These are phyloP conservation scores for Amphiprion clarkii DNA, from an alignment of 2,797 vertebrate species.

Conservation along the genomic window DNA sequence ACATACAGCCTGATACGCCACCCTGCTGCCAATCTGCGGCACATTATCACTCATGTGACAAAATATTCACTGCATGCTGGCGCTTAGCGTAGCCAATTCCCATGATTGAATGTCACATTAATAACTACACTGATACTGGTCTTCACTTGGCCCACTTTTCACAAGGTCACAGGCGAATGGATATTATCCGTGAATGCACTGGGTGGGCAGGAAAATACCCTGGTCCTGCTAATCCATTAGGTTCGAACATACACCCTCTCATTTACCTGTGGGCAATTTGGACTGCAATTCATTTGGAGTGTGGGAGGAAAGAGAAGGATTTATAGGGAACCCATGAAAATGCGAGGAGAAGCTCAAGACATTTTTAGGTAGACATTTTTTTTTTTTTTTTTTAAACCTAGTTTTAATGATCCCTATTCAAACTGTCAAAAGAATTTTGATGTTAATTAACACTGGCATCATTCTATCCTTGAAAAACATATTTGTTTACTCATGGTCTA, in stretches of 20 bases:
- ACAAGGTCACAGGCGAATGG: slow-evolving; percentile 10
- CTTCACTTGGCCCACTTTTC: slow-evolving; percentile 34
- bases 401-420: slow-evolving; percentile 31
- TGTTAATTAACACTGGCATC: slow-evolving; percentile 41
- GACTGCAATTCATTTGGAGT: slow-evolving; percentile 22
- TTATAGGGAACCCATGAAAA: slow-evolving; percentile 38
- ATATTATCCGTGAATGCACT: slow-evolving; percentile 14
- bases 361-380: neutral
- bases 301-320: slow-evolving; percentile 39
- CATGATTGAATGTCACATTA: slow-evolving; percentile 35
- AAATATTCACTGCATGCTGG: slow-evolving; percentile 22
- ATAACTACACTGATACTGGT: slow-evolving; percentile 27
- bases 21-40: slow-evolving; percentile 4
- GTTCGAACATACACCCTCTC: slow-evolving; percentile 24
- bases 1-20: neutral
- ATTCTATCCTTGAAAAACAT: slow-evolving; percentile 22
- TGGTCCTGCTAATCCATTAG: slow-evolving; percentile 28
- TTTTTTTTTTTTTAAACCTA: neutral
- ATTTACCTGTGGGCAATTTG: slow-evolving; percentile 50
- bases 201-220: slow-evolving; percentile 50
- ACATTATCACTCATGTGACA: slow-evolving; percentile 23
- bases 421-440: slow-evolving; percentile 38
- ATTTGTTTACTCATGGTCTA: slow-evolving; percentile 3
- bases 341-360: slow-evolving; percentile 5
- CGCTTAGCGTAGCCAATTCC: slow-evolving; percentile 25